Evolutionary conservation across 2,113 vertebrate genomes (phyloP).

Genomic region (Carollia perspicillata): DNA sequence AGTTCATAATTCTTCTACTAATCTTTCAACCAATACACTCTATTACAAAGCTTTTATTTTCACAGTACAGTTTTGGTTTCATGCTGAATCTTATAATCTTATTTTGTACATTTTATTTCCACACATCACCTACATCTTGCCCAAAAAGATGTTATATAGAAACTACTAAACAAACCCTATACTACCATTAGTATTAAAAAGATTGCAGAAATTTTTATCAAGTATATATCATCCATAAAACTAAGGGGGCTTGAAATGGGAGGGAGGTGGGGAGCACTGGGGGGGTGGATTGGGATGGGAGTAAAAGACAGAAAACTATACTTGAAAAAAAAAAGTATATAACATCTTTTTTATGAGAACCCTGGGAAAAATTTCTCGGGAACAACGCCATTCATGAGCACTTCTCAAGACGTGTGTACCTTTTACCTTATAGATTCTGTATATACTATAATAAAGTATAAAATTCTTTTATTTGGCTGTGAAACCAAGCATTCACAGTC

Average conservation of each 20-base stretch:
- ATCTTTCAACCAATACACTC: not conserved
- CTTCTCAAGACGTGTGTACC: not conserved
- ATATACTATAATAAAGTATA: not conserved
- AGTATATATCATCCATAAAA: not conserved
- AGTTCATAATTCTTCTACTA: not conserved
- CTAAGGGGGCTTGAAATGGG: too few relatives aligned
- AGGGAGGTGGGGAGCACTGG: too few relatives aligned
- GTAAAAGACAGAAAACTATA: too few relatives aligned
- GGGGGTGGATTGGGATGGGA: too few relatives aligned
- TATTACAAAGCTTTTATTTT: constrained; percentile 11
- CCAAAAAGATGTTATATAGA: not conserved
- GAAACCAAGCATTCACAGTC: constrained; percentile 1
- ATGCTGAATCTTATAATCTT: not conserved
- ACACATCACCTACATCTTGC: not conserved
- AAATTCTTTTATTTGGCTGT: constrained; percentile 17
- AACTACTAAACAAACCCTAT: not conserved
- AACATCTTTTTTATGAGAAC: constrained; percentile 2
- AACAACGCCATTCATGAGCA: not conserved
- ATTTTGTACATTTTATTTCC: constrained; percentile 6
- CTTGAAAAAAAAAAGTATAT: too few relatives aligned
- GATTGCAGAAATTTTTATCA: not conserved
- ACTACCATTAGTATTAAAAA: not conserved
- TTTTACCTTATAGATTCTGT: not conserved
- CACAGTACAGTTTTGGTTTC: not conserved
- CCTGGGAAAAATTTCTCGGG: not conserved